Percentiles rank a stretch among this genome's conserved stretches.
Evolutionary conservation across 2,797 vertebrate species (phyloP).

Genomic region (Hippocampus kuda): DNA sequence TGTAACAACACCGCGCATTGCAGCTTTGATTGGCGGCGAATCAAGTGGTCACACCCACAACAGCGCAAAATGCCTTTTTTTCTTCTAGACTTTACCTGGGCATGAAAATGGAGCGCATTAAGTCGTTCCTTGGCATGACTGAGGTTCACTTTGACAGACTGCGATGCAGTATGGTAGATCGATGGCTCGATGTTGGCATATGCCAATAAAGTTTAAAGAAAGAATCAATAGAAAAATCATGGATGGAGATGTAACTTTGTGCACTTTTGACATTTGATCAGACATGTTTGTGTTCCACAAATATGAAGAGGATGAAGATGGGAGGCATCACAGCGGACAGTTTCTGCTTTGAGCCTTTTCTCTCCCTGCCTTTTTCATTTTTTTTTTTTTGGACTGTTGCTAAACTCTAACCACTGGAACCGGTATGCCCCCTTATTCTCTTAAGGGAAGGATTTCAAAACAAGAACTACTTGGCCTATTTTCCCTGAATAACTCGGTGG

Average conservation of each 20-base stretch:
- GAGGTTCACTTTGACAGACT: too few species aligned
- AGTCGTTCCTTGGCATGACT: too few species aligned
- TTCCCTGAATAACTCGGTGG: conserved; percentile 47
- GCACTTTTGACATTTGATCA: neutral
- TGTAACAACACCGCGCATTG: too few species aligned
- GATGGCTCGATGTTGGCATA: too few species aligned
- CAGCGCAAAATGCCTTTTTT: too few species aligned
- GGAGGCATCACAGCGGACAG: neutral
- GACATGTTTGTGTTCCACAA: neutral
- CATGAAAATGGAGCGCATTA: too few species aligned
- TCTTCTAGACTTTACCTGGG: too few species aligned
- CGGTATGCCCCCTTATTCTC: conserved; percentile 40
- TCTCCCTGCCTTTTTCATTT: conserved; percentile 19
- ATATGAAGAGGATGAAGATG: neutral
- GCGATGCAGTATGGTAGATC: too few species aligned
- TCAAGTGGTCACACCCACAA: too few species aligned
- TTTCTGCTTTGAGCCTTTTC: neutral
- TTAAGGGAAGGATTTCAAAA: conserved; percentile 34
- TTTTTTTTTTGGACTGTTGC: conserved; percentile 33
- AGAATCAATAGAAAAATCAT: neutral
- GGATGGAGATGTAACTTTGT: neutral
- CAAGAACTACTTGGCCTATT: conserved; percentile 57
- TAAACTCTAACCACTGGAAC: conserved; percentile 38
- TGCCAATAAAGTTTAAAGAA: neutral
- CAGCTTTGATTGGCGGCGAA: neutral